Evolutionary conservation across 1,140 invertebrate species (phyloP), one percentile per base, ranked within the genome.

Genomic region (Gonatopus flavifemur): DNA sequence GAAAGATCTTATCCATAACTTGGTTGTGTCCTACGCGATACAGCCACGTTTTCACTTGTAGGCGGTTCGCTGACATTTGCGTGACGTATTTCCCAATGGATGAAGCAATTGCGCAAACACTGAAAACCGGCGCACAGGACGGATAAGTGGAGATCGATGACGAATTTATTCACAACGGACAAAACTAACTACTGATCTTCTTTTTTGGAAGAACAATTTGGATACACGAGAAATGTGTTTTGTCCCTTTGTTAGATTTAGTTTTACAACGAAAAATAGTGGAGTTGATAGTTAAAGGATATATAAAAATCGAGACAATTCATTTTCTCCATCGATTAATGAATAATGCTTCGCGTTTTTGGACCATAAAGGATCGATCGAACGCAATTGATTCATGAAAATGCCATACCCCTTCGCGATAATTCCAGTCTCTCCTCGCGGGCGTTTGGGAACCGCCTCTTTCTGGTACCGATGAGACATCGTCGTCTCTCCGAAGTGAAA

Each of bases 361-460:
- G 20, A 62, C 50, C 59, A 62, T 61, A 55, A 52, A 49, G 24
- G 59, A 57, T n/a, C 28, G 55, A 59, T 63, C 54, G 46, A 63
- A 63, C 37, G 60, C 60, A 32, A 63, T 59, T 55, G 59, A 62
- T 53, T 62, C 60, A 56, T 58, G 55, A 63, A 62, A 58, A 49
- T 60, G 53, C 60, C 64, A 59, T 76, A 77, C 74, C 74, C 66
- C 69, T 48, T 77, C 70, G 48, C 65, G 64, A 20, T 70, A 70
- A 41, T 66, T 70, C 72, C 71, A 76, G 20, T 67, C 28, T 50
- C 62, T 66, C 45, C 70, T 64, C 15, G 64, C 57, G 18, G 72
- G 72, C 52, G 62, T 72, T n/a, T n/a, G 8, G 16, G 53, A 41
- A 19, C 48, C 59, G 45, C 50, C 40, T 49, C 57, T 59, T 21